phyloP scores from a whole-genome alignment of 37 sponge, comb jelly and placozoan species.

The Tethya wilhelma region DNA sequence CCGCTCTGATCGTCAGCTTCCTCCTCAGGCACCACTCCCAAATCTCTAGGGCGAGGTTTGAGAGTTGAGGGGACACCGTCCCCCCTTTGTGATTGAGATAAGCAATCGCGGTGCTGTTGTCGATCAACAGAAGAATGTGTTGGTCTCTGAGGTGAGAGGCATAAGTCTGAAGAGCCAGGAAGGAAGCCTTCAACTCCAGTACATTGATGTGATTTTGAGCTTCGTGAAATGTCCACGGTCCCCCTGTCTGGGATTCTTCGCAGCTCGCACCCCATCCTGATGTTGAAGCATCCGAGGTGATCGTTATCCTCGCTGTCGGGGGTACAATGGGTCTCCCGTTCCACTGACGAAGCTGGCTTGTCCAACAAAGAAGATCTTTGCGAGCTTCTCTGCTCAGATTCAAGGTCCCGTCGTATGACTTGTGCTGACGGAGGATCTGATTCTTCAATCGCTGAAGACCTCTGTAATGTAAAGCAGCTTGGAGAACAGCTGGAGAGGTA shows the following conservation, averaged over 20 bases:
- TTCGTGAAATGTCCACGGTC: slow-evolving; percentile 21
- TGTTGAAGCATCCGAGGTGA: slow-evolving; percentile 36
- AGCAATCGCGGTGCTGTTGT: slow-evolving; percentile 36
- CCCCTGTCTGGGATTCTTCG: slow-evolving; percentile 1
- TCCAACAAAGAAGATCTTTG: slow-evolving; percentile 18
- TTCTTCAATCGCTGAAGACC: background rate
- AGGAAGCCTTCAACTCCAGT: slow-evolving; percentile 36
- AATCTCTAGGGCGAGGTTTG: slow-evolving; percentile 11
- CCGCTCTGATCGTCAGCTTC: slow-evolving; percentile 11
- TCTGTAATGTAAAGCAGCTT: slow-evolving; percentile 32
- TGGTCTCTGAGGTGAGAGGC: background rate
- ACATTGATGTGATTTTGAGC: slow-evolving; percentile 3
- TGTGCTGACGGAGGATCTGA: background rate
- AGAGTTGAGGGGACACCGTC: slow-evolving; percentile 2
- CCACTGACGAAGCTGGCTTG: background rate
- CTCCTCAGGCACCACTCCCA: slow-evolving; percentile 42
- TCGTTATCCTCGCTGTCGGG: background rate
- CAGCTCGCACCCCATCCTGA: slow-evolving; percentile 39
- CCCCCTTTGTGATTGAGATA: slow-evolving; percentile 36
- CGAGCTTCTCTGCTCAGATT: background rate
- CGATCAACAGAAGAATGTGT: slow-evolving; percentile 24
- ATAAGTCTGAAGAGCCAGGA: slow-evolving; percentile 33
- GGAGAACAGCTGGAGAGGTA: slow-evolving; percentile 9
- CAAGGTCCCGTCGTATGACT: background rate
- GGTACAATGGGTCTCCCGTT: slow-evolving; percentile 17